Evolutionary conservation across 2,888 invertebrate species (phyloP), one percentile per base, ranked within the genome.

Genomic region (Drosophila kuntzei): DNA sequence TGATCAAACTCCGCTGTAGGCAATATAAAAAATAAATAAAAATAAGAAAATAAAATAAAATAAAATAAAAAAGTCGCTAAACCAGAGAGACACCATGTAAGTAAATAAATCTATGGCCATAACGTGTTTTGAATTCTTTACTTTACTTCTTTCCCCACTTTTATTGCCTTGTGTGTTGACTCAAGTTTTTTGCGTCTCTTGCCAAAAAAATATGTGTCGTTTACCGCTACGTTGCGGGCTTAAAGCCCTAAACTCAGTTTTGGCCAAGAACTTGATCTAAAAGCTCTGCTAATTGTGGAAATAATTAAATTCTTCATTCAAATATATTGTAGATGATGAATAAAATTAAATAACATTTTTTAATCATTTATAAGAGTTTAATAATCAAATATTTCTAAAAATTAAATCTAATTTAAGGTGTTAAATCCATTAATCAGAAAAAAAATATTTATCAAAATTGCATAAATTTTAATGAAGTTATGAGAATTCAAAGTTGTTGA

Each of bases 41-140:
- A 27, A 27, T 27, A 27, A 27, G 7, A 6, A 25, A 25, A 7
- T 6, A 25, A 27, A 25, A 18, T 7, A 39, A 18, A 57, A 44
- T n/a, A 29, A 34, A 37, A 46, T 12, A 32, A 32, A 43, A 27
- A 59, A 44, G 43, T 25, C 51, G 46, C 54, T 37, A 18, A 41
- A 50, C 41, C 57, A 55, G 50, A 32, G 44, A 37, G 36, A 51
- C 64, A 18, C 49, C 25, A 37, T 50, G 53, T 57, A 71, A 32
- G 49, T 54, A 34, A 71, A 47, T 72, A 22, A 68, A 68, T 44
- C 49, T 59, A 55, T 62, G 36, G 61, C 32, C 59, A 47, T 57
- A 70, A 80, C 88, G 66, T 80, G 88, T 77, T 67, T 77, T 54
- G 70, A 72, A 82, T 87, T 82, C 75, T 55, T 29, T 37, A 29